Base-by-base conservation (phyloP, 2,113 vertebrate genomes). In the Podarcis muralis region DNA sequence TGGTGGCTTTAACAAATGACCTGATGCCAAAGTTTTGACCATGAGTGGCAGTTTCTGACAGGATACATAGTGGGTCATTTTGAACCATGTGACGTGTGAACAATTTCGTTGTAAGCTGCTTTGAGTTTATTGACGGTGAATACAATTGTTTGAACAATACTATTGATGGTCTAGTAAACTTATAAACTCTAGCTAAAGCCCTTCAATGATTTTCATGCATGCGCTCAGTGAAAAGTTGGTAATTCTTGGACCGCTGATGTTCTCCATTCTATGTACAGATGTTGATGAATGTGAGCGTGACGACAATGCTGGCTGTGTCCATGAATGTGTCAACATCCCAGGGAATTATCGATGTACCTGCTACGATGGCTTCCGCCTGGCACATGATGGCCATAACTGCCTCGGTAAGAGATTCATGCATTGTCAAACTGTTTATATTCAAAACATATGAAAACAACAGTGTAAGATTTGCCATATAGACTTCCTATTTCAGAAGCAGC, bases 311-410 rank as follows among this genome's bases (percentile, higher is more conserved):
- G 98, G 99, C 87, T 99, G 99, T 2, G 99, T 99, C 87, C 99
- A 99, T 0, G 99, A 99, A 91, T 99, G 99, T 71, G 98, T 99
- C 94, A 99, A 99, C 96, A 99, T 99, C 93, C 98, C 98, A 0
- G 99, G 99, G 78, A 99, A 99, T 95, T 99, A 99, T 96, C 98
- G 98, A 87, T 99, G 99, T 89, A 99, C 98, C 85, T 99, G 99
- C 95, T 99, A 99, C 4, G 98, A 99, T 0, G 99, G 99, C 87
- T 99, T 99, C 97, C 98, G 98, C 90, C 96, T 99, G 96, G 98
- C 98, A 0, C 98, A 99, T 3, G 99, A 99, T 0, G 98, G 99
- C 30, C 99, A 99, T 97, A 99, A 99, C 96, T 99, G 99, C 95
- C 95, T 99, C 69, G 99, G 99, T 99, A 92, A 97, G 95, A n/a